Conservation (phyloP, 1,140 invertebrate genomes). For the Lasioglossum albipes region DNA sequence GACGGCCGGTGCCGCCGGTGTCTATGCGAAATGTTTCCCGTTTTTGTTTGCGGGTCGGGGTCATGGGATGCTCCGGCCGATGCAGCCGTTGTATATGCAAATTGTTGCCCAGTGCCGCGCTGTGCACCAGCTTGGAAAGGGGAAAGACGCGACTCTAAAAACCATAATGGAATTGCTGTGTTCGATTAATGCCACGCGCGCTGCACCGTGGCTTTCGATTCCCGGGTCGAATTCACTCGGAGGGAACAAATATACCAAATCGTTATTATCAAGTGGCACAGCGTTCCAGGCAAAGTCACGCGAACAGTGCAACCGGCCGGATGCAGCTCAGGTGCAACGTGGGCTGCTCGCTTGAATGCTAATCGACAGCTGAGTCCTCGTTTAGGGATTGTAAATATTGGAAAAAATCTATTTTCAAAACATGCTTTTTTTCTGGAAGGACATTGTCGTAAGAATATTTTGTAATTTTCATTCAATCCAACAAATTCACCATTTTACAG, state of each 20-base stretch:
- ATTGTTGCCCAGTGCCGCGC: not conserved
- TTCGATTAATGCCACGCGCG: not conserved
- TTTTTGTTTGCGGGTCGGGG: not conserved
- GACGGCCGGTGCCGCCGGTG: not conserved
- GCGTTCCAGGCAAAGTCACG: not conserved
- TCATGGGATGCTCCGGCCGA: not conserved
- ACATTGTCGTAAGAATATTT: no score
- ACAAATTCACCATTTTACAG: no score
- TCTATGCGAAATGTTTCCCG: not conserved
- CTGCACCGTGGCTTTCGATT: not conserved
- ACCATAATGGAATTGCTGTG: not conserved
- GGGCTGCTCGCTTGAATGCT: not conserved
- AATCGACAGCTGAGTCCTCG: not conserved
- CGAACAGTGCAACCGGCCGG: not conserved
- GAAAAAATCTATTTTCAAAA: not conserved
- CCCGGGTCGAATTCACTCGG: not conserved
- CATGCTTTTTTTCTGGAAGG: no score
- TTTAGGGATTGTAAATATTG: not conserved
- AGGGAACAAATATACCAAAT: no score
- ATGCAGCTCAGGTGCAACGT: not conserved
- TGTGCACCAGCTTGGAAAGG: not conserved
- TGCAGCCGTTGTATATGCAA: not conserved
- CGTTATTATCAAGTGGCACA: not conserved
- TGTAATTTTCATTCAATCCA: no score
- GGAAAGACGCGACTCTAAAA: no score